Evolutionary conservation across 2,113 vertebrate species (phyloP), one percentile per base, ranked within the genome.

Genomic region (Nerophis ophidion): DNA sequence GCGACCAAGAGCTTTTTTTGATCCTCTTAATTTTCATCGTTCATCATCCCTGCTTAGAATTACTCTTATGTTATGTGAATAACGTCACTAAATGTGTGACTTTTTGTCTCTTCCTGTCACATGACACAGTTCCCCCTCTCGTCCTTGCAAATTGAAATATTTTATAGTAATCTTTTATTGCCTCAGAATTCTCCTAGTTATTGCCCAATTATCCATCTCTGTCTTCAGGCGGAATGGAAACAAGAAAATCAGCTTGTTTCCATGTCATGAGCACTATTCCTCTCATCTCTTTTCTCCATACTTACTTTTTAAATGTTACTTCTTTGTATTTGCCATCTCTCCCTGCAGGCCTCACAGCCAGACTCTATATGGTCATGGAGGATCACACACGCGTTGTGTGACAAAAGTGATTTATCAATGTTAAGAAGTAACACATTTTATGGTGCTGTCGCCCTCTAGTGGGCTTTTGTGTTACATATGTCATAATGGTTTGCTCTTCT

Each of bases 311-410:
- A 8, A 8, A 6, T 52, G 34, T 36, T 35, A 48, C 34, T 36
- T 11, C 56, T 42, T 34, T 19, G 33, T 10, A 14, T 33, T 57
- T 49, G 12, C 50, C 47, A 52, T 49, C 47, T 46, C 59, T 48
- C 47, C 47, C 50, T 47, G n/a, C 54, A 12, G n/a, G 5, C 54
- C 54, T 49, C 8, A 11, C 8, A 4, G n/a, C 9, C 65, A 54
- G 47, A 65, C 77, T 81, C 58, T 80, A 78, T 78, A 73, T 84
- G 80, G 80, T 77, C 77, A 82, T 34, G 38, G 53, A 66, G 47
- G 40, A 4, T 44, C 40, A 53, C 49, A 13, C 49, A 12, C 11
- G 14, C 56, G 38, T 40, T 44, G 16, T 34, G 8, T 48, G 61
- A 56, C 54, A 46, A 51, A 26, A 42, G 52, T 5, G 8, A 16